Evolutionary conservation across 2,113 vertebrate species (phyloP).

Genomic region (Upupa epops): DNA sequence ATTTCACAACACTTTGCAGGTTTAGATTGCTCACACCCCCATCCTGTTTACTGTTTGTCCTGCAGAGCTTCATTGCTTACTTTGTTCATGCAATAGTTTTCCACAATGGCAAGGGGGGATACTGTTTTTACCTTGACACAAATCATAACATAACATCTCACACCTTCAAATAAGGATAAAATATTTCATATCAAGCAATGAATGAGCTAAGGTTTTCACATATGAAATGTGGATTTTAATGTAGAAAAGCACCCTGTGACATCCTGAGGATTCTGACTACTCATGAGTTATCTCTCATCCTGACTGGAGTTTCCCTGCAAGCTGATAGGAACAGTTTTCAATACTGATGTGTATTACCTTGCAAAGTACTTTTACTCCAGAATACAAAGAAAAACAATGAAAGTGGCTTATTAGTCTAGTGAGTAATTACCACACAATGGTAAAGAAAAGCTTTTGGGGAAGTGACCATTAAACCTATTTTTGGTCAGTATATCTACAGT

Average conservation of each 20-base stretch:
- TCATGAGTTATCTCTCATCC: background rate
- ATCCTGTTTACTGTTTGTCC: no score
- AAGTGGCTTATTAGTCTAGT: background rate
- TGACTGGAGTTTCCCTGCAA: background rate
- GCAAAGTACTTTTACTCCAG: background rate
- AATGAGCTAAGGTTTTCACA: background rate
- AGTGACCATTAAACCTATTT: constrained; percentile 43
- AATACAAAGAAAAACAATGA: background rate
- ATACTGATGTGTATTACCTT: background rate
- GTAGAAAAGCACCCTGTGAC: background rate
- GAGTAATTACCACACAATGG: background rate
- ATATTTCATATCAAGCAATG: background rate
- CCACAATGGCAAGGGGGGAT: no score
- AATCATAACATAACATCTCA: no score
- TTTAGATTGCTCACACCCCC: no score
- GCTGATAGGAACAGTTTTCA: background rate
- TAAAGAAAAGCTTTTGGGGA: background rate
- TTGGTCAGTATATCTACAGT: background rate
- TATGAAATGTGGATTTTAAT: background rate
- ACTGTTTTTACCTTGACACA: no score
- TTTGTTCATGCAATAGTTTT: no score
- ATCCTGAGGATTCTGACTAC: background rate
- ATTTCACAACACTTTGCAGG: no score
- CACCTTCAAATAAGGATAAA: background rate
- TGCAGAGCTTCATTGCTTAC: no score